phyloP scores from a whole-genome alignment of 2,888 invertebrate species.

The Drepana falcataria region DNA sequence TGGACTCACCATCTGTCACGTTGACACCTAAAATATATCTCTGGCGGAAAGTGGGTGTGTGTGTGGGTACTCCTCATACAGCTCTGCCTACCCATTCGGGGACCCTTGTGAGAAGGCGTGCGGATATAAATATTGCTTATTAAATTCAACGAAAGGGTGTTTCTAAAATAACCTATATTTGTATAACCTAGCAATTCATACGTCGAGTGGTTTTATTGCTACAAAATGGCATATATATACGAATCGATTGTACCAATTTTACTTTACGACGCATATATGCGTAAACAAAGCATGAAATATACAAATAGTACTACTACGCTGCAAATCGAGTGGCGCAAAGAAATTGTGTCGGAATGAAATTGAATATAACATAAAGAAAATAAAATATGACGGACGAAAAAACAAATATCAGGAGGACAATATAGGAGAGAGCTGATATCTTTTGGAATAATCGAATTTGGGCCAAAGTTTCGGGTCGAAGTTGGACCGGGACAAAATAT shows the following conservation, averaged over 20 bases:
- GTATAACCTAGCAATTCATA: not conserved
- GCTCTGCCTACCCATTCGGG: too few species aligned
- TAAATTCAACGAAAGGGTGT: too few species aligned
- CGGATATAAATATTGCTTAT: too few species aligned
- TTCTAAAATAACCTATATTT: too few species aligned
- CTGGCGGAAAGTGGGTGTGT: too few species aligned
- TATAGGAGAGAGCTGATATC: slow-evolving; percentile 37
- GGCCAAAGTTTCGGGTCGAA: slow-evolving; percentile 29
- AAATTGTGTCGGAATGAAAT: slow-evolving; percentile 18
- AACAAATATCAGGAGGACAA: slow-evolving; percentile 49
- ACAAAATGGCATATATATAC: not conserved
- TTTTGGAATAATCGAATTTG: slow-evolving; percentile 51
- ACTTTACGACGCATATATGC: not conserved
- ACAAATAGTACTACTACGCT: not conserved
- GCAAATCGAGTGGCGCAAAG: not conserved
- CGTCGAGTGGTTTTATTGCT: not conserved
- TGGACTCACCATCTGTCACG: too few species aligned
- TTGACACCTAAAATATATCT: too few species aligned
- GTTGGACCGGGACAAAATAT: slow-evolving; percentile 34
- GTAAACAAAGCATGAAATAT: not conserved
- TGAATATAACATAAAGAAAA: slow-evolving; percentile 42
- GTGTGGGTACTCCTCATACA: too few species aligned
- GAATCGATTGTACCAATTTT: not conserved
- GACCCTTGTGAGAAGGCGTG: too few species aligned
- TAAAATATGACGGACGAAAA: slow-evolving; percentile 40